Base-by-base conservation (phyloP, 2,113 vertebrate genomes). In the Chrysemys picta region DNA sequence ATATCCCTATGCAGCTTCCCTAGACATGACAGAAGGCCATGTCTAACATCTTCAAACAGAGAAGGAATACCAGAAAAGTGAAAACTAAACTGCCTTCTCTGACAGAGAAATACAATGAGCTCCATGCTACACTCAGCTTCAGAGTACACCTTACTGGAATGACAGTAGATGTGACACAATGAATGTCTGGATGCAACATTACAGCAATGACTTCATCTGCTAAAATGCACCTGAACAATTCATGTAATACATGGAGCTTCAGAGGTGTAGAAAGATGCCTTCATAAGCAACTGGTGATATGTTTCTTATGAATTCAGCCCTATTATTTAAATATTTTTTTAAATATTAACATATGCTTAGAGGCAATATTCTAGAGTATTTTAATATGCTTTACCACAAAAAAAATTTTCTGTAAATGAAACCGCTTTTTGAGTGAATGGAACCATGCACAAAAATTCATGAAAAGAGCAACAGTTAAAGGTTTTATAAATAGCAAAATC, bases 401-500 rank as follows among this genome's bases (percentile, higher is more conserved):
- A 16, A 75, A 22, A 47, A 8, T 6, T 62, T 79, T 84, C 91
- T 87, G 94, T 78, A 92, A 96, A 93, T 92, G 84, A 97, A 75
- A 93, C 59, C 95, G 89, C 87, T 93, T 94, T 96, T 84, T 27
- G 38, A 84, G 56, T 38, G 85, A 95, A 89, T 89, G 87, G 93
- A 96, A 94, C 42, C 88, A 91, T 75, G 94, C 84, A 91, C 21
- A 93, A 19, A 97, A 95, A 3, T 90, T 90, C 3, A 76, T 91
- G 97, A 95, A 97, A 97, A 93, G 95, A 98, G 93, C 21, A 6
- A 97, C 19, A 97, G 94, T 97, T 96, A 96, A 96, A 96, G 98
- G 91, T 97, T 96, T 98, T 98, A 98, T 98, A 98, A 98, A 98
- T 98, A 98, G 96, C 96, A 98, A 98, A 98, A 98, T 97, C 89